Conservation (phyloP, 2,797 vertebrate species). For the Moxostoma hubbsi region DNA sequence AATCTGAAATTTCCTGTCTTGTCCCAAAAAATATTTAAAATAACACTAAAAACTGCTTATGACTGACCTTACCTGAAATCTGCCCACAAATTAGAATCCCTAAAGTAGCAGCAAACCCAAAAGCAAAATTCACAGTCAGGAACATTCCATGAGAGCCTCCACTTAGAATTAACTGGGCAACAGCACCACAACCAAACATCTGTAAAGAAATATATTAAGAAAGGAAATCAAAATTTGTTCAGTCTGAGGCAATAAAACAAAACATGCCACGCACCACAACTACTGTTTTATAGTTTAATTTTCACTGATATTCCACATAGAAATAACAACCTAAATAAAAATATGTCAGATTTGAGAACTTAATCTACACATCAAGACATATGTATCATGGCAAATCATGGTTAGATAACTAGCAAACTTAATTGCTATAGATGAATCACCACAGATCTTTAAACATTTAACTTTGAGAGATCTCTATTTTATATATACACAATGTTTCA, state of each 20-base stretch:
- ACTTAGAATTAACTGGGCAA: conserved; percentile 83
- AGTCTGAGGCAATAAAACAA: background rate
- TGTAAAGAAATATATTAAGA: conserved; percentile 52
- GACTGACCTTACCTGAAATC: conserved; percentile 78
- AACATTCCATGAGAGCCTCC: conserved; percentile 80
- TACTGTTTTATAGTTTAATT: background rate
- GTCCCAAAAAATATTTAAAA: background rate
- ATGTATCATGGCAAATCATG: background rate
- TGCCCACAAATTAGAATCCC: conserved; percentile 83
- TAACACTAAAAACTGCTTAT: background rate
- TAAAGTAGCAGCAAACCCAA: conserved; percentile 81
- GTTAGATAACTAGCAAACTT: background rate
- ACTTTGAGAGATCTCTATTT: too few relatives aligned
- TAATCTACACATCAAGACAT: too few relatives aligned
- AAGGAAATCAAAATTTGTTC: background rate
- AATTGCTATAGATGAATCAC: background rate
- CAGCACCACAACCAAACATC: conserved; percentile 84
- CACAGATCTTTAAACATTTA: too few relatives aligned
- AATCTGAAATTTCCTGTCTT: conserved; percentile 33
- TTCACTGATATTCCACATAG: background rate
- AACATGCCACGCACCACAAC: background rate
- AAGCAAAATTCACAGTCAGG: conserved; percentile 86
- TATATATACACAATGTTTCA: too few relatives aligned
- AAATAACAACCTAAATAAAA: too few relatives aligned
- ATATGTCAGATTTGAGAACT: too few relatives aligned